A percentile compares a stretch with the other conserved stretches of the same genome.
These are phyloP conservation scores for Sabatieria punctata DNA, from an alignment of 2,888 invertebrate species.

Conservation along the genomic window DNA sequence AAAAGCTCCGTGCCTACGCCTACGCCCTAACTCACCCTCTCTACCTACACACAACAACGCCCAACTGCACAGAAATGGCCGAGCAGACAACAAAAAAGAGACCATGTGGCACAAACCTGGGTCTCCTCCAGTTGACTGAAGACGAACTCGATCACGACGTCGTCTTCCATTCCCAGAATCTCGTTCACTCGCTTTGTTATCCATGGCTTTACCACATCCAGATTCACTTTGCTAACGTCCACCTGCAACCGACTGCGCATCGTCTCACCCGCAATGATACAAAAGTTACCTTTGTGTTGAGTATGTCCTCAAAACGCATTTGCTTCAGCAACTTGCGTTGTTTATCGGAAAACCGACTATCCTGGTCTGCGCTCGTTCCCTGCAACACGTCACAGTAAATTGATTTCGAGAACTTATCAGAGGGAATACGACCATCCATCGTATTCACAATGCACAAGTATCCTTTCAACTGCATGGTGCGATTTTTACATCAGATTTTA, in stretches of 20 bases:
- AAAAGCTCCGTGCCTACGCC: no score
- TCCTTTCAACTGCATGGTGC: no score
- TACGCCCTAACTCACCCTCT: no score
- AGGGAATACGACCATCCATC: no score
- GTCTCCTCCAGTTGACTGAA: constrained; percentile 87
- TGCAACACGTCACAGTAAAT: no score
- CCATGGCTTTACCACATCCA: constrained; percentile 97
- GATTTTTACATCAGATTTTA: no score
- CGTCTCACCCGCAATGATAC: not conserved
- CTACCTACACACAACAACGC: no score
- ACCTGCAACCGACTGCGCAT: constrained; percentile 44
- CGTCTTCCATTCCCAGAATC: constrained; percentile 90
- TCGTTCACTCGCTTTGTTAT: constrained; percentile 90
- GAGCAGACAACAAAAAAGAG: not conserved
- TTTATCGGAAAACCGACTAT: constrained; percentile 97
- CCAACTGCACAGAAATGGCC: no score
- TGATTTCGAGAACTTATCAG: no score
- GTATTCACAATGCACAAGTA: no score
- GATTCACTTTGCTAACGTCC: constrained; percentile 92
- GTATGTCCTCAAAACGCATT: constrained; percentile 89
- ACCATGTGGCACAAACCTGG: not conserved
- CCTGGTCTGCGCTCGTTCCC: constrained; percentile 97
- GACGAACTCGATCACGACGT: constrained; percentile 95
- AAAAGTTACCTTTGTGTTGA: constrained; percentile 62
- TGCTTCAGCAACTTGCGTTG: constrained; percentile 96